Evolutionary conservation across 2,888 invertebrate species (phyloP).

Genomic region (Odontocolon sp.): DNA sequence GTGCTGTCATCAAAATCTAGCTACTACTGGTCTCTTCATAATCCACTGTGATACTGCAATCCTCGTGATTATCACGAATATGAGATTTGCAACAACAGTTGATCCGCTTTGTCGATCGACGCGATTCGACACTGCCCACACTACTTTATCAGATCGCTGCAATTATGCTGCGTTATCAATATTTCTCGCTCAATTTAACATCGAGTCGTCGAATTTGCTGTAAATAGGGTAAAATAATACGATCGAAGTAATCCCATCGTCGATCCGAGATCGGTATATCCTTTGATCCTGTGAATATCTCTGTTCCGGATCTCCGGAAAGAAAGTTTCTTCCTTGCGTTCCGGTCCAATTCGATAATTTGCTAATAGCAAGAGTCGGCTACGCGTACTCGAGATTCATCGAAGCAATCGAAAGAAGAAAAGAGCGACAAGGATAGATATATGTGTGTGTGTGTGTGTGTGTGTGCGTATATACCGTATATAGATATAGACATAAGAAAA

Average conservation of each 20-base stretch:
- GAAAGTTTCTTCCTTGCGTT: constrained; percentile 60
- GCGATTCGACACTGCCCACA: neutral
- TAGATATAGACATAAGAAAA: neutral
- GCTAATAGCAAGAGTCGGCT: constrained; percentile 55
- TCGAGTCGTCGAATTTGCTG: constrained; percentile 3
- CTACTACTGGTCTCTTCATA: too few relatives aligned
- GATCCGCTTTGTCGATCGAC: too few relatives aligned
- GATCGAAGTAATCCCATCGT: neutral
- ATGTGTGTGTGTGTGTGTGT: too few relatives aligned
- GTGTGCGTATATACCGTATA: too few relatives aligned
- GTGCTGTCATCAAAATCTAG: too few relatives aligned
- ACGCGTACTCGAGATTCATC: neutral
- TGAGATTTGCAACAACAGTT: too few relatives aligned
- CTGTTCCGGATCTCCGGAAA: constrained; percentile 52
- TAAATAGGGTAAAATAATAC: neutral
- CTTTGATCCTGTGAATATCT: constrained; percentile 34
- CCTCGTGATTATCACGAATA: too few relatives aligned
- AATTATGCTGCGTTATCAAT: constrained; percentile 12
- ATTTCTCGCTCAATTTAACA: constrained; percentile 15
- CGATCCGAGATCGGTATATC: neutral
- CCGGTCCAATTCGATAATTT: constrained; percentile 63
- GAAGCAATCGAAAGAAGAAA: neutral
- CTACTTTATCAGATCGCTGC: neutral
- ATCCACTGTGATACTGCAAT: too few relatives aligned
- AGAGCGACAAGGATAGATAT: constrained; percentile 2